Conservation (phyloP, 2,888 invertebrate species). For the Drosophila ezoana region DNA sequence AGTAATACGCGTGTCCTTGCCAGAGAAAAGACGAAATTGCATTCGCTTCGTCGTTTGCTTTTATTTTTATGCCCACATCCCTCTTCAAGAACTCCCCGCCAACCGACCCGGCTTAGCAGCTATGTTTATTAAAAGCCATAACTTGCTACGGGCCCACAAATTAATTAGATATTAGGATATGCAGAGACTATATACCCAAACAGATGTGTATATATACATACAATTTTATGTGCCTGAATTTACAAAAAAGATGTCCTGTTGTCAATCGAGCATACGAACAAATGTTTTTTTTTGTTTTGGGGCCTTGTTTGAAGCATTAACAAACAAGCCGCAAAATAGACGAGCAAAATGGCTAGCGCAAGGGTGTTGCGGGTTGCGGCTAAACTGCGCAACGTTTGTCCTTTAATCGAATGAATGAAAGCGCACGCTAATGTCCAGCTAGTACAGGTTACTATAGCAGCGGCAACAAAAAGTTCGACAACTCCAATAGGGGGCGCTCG, state of each 20-base stretch:
- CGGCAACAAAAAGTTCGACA: neutral
- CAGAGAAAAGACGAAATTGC: slow-evolving; percentile 67
- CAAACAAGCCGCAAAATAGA: slow-evolving; percentile 41
- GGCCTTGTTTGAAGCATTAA: slow-evolving; percentile 49
- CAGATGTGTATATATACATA: neutral
- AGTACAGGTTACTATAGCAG: slow-evolving; percentile 20
- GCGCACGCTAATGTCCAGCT: slow-evolving; percentile 66
- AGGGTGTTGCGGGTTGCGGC: neutral
- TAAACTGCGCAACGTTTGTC: slow-evolving; percentile 44
- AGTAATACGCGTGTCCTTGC: slow-evolving; percentile 71
- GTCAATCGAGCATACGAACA: slow-evolving; percentile 43
- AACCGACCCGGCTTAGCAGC: slow-evolving; percentile 38
- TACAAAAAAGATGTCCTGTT: slow-evolving; percentile 3
- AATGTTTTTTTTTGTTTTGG: slow-evolving; percentile 14
- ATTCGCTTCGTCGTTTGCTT: slow-evolving; percentile 61
- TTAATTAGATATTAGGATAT: slow-evolving; percentile 46
- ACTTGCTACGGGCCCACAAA: slow-evolving; percentile 50
- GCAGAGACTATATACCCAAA: neutral
- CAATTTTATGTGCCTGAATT: neutral
- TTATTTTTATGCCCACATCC: slow-evolving; percentile 59
- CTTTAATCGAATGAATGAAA: slow-evolving; percentile 70
- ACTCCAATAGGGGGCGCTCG: neutral
- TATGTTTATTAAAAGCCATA: slow-evolving; percentile 71
- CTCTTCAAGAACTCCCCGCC: neutral
- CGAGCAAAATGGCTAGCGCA: neutral